Evolutionary conservation across 1,140 invertebrate genomes (phyloP), one percentile per base, ranked within the genome.

Genomic region (Brachystomella parvula): DNA sequence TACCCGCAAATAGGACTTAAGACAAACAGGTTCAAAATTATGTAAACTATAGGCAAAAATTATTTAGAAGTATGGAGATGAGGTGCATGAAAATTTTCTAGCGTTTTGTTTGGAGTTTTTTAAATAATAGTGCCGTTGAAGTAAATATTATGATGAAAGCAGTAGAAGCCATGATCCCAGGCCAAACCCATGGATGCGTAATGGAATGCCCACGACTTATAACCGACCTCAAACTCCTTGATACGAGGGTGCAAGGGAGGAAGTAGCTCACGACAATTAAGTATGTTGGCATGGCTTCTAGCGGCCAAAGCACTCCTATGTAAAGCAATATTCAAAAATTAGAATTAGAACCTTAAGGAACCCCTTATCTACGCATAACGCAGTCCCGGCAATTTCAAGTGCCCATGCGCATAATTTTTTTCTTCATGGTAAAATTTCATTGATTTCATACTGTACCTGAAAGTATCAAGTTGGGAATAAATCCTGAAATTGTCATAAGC

Each of bases 221-320:
- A 17, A 71, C 44, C 19, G 65, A 64, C 3, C 69, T 24, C 58
- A 68, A 33, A 1, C 66, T 35, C n/a, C 61, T 62, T 17, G 63
- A 47, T 15, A 66, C 44, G 19, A 71, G 24, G n/a, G 66, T 68
- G 19, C 63, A 62, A 26, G 69, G 66, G 2, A 68, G 21, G 26
- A 68, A 47, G 47, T 68, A 60, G 17, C 89, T 88, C 35, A 96
- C 83, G 39, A 65, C 63, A 77, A 86, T 83, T 17, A 96, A 78
- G 56, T 88, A 82, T 47, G 83, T 82, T 1, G 93, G 93, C 89
- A 96, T 96, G 33, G 92, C 86, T 83, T 95, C 89, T 17, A 90
- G 66, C 0, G 92, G 92, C 92, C 92, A 96, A 24, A 95, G 80
- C n/a, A 89, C 84, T 68, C 91, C 90, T 89, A 76, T 6, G 24